Evolutionary conservation across 2,888 invertebrate species (phyloP), one percentile per base, ranked within the genome.

Genomic region (Tanytarsus gracilentus): DNA sequence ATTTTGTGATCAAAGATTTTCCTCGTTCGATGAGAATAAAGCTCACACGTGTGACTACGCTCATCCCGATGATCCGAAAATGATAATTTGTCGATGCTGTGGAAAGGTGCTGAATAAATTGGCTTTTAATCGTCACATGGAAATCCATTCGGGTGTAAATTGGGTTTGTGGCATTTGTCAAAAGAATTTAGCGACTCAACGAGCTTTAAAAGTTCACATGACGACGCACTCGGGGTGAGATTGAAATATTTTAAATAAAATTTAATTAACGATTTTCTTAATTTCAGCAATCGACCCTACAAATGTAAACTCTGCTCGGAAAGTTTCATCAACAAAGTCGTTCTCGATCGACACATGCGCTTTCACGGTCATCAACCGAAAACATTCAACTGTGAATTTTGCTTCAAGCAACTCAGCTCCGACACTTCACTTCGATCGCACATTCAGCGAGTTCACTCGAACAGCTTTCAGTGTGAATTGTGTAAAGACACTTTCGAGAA

Each of bases 81-180:
- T 27, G 2, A 29, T 56, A 1, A 23, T 44, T 44, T 56, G 56
- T n/a, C 26, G 56, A 8, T 44, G 14, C 21, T 56, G 56, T n/a
- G 56, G 29, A 2, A 56, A 56, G 9, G 11, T 4, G 4, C 9
- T 56, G 21, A 21, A 27, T 4, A 40, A 44, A 56, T 18, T 39
- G n/a, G 40, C 44, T 9, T 56, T 56, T 27, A 56, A 56, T 44
- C 56, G 56, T 2, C 56, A 56, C 14, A 44, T 56, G 40, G 56
- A 56, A 9, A 29, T 36, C 2, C 56, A 56, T 39, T 26, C 26
- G 1, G 44, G 44, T 4, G 21, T 44, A 11, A 44, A 56, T 21
- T 44, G 44, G 40, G 6, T 40, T 8, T 56, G 56, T 44, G 8
- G 7, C 4, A 25, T 56, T 56, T 56, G 56, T 16, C 16, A 29